Evolutionary conservation across 1,140 invertebrate species (phyloP), one percentile per base, ranked within the genome.

Genomic region (Drosophila repletoides): DNA sequence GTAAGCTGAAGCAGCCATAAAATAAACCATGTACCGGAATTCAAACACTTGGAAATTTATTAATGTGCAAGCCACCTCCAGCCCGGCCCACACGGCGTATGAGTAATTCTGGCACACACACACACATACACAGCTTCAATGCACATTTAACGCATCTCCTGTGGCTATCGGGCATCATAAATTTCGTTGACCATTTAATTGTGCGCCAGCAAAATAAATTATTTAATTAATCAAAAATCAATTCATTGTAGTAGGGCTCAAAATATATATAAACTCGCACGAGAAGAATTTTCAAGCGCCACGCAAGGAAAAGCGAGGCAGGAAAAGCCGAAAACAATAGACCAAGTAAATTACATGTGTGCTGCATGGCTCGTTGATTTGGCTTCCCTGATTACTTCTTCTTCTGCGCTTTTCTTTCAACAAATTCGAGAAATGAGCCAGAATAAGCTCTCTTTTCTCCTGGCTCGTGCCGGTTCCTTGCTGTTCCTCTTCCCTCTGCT

Each of bases 31-130:
- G 59, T 60, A 67, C 65, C 33, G 48, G 73, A 52, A 52, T 67
- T 53, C 60, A 70, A 77, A 81, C 72, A 67, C 70, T 83, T 77
- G 70, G 70, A 64, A 74, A 84, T 83, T 84, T 83, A 83, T 83
- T 83, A 83, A 83, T 79, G 70, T 40, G 56, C 45, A 31, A 28
- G 5, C 34, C 21, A 10, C 4, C 2, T 12, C 7, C 29, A 10
- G 15, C 5, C 9, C 14, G 26, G 12, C 36, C 14, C 21, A 22
- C 41, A 43, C 22, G 28, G 29, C 22, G 22, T 46, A 45, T 46
- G 28, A 14, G 43, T 26, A 49, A 56, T 48, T 31, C 12, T 28
- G 17, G 12, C n/a, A n/a, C n/a, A n/a, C n/a, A n/a, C n/a, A n/a
- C n/a, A n/a, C n/a, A n/a, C n/a, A n/a, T n/a, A n/a, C 46, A 55